A percentile compares a stretch with the other conserved stretches of the same genome.
These are phyloP conservation scores for Stenoptilia bipunctidactyla DNA, from an alignment of 2,888 invertebrate species.

Conservation along the genomic window DNA sequence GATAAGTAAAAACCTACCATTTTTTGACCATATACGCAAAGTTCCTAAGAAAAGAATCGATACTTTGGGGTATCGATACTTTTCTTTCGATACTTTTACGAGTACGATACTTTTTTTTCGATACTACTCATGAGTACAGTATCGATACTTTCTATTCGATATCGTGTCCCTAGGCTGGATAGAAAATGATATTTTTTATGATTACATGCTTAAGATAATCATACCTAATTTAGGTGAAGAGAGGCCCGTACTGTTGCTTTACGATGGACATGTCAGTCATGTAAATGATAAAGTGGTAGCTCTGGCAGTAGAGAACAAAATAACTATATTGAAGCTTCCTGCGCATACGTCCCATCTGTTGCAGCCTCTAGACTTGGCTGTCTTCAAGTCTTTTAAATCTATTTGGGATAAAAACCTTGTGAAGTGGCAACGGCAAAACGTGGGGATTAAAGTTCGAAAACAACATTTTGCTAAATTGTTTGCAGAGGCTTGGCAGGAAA, in stretches of 20 bases:
- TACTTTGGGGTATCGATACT: too few species aligned
- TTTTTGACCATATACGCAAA: too few species aligned
- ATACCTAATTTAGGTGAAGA: constrained; percentile 2
- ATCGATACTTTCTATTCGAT: too few species aligned
- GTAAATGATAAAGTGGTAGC: constrained; percentile 5
- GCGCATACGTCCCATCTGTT: constrained; percentile 15
- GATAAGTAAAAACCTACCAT: too few species aligned
- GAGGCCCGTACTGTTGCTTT: constrained; percentile 1
- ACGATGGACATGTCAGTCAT: constrained; percentile 11
- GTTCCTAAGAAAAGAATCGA: too few species aligned
- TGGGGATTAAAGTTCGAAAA: constrained; percentile 7
- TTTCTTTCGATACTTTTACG: too few species aligned
- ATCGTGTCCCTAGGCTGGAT: too few species aligned
- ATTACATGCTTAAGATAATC: not conserved
- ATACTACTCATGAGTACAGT: too few species aligned
- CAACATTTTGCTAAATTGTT: constrained; percentile 7
- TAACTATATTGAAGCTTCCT: constrained; percentile 15
- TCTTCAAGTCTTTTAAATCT: constrained; percentile 11
- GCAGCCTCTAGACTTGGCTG: constrained; percentile 15
- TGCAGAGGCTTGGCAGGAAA: constrained; percentile 10
- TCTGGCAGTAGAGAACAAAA: constrained; percentile 5
- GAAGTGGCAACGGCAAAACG: constrained; percentile 6
- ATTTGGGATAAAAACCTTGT: constrained; percentile 3
- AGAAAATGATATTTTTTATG: constrained; percentile 3
- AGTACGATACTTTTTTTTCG: too few species aligned